Base-by-base conservation (phyloP, 2,888 invertebrate species). In the Macrophya alboannulata region DNA sequence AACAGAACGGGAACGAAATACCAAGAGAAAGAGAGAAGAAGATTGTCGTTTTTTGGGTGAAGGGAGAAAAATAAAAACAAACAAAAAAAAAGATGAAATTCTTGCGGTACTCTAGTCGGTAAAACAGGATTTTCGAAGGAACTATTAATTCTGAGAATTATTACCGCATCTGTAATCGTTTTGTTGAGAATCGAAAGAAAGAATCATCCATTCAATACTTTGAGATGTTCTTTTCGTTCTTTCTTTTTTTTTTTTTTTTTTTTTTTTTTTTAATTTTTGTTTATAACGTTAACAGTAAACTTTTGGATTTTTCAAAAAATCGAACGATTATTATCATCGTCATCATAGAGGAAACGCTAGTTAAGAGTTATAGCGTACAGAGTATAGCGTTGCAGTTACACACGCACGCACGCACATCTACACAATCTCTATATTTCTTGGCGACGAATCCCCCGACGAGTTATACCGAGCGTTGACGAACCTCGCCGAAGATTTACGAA, bases 311-410 rank as follows among this genome's bases (percentile, higher is more conserved):
- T 79, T 55, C n/a, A 8, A 37, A 55, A 79, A 55, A 79, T 79
- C 55, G 79, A 79, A 59, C 48, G 21, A 15, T 43, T 51, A 51
- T 68, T 37, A 17, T 31, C 37, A 68, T 37, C 55, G 55, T 68
- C 17, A 72, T 72, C 40, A 40, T 72, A n/a, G 72, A 45, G 10
- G 1, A 45, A 21, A 25, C 74, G 74, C 43, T 45, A 17, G 37
- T 37, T 68, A 31, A 31, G 48, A 43, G 59, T 81, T 81, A 81
- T 37, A 62, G 10, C n/a, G 43, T 15, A 81, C 40, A 3, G 81
- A 62, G 81, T 81, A 81, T 81, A 43, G 81, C 43, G 59, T 43
- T 79, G 62, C 81, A 81, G 40, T 10, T 79, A 81, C 25, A 40
- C 15, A 62, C 77, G 51, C 37, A 40, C 77, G 51, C 37, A 40